Evolutionary conservation across 2,888 invertebrate genomes (phyloP).

Genomic region (Zygogramma bicolorata): DNA sequence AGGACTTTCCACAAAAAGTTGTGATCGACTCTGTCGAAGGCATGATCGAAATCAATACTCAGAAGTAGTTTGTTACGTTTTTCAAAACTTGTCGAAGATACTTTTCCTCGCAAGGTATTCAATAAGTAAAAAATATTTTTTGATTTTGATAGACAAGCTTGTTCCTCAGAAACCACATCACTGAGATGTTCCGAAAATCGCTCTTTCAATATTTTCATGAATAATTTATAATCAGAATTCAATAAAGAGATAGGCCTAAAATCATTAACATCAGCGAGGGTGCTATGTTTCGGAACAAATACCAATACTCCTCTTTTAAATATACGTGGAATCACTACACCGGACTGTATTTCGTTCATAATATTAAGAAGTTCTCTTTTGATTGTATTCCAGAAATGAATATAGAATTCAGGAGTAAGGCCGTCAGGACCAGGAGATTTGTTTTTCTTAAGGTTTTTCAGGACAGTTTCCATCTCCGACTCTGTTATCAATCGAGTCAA

Average conservation of each 20-base stretch:
- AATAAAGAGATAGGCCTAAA: neutral
- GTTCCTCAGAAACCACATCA: constrained; percentile 10
- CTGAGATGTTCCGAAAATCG: neutral
- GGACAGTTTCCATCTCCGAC: neutral
- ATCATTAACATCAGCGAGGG: neutral
- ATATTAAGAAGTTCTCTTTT: constrained; percentile 1
- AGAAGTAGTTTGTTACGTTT: neutral
- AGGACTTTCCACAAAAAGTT: constrained; percentile 6
- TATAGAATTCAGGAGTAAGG: constrained; percentile 13
- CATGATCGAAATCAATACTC: constrained; percentile 16
- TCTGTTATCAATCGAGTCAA: too few relatives aligned
- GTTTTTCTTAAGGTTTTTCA: neutral
- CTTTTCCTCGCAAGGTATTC: constrained; percentile 6
- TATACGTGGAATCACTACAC: neutral
- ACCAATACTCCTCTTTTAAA: constrained; percentile 15
- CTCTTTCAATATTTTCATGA: constrained; percentile 13
- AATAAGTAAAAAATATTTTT: constrained; percentile 6
- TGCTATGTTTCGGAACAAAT: too few relatives aligned
- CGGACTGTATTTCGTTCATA: constrained; percentile 9
- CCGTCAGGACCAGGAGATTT: neutral
- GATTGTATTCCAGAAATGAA: constrained; percentile 7
- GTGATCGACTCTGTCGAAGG: constrained; percentile 11
- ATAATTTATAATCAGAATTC: constrained; percentile 15
- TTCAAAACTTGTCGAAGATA: neutral
- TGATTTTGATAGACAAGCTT: constrained; percentile 9